Conservation (phyloP, 2,888 invertebrate genomes). For the Cyclophora albipunctata region DNA sequence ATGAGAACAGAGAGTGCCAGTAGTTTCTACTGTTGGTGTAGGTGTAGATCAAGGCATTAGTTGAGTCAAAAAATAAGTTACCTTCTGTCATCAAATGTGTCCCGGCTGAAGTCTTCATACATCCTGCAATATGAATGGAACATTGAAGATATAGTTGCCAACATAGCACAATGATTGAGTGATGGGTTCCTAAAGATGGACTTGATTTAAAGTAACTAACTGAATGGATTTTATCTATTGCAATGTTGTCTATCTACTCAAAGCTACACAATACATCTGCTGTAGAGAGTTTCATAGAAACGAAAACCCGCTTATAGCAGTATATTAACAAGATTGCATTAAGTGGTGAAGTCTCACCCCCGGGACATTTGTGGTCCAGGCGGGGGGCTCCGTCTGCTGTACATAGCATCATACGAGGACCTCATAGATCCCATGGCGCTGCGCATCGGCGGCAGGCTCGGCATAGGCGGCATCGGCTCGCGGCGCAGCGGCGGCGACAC, state of each 20-base stretch:
- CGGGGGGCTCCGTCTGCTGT: constrained; percentile 87
- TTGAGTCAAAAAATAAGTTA: constrained; percentile 32
- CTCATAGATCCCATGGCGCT: constrained; percentile 80
- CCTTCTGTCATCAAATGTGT: constrained; percentile 91
- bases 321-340: background rate
- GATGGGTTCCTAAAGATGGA: no score
- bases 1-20: no score
- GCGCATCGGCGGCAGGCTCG: constrained; percentile 79
- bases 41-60: no score
- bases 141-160: no score
- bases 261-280: background rate
- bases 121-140: constrained; percentile 68
- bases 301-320: background rate
- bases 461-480: constrained; percentile 87
- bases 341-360: constrained; percentile 49
- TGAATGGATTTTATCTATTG: no score
- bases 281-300: background rate
- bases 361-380: constrained; percentile 71
- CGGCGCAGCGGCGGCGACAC: constrained; percentile 84
- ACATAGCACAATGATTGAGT: no score
- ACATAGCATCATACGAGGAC: constrained; percentile 86
- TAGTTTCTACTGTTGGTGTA: no score
- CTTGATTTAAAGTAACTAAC: no score
- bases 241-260: background rate
- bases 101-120: constrained; percentile 92